phyloP scores from a whole-genome alignment of 2,113 vertebrate genomes.

The Malurus melanocephalus region DNA sequence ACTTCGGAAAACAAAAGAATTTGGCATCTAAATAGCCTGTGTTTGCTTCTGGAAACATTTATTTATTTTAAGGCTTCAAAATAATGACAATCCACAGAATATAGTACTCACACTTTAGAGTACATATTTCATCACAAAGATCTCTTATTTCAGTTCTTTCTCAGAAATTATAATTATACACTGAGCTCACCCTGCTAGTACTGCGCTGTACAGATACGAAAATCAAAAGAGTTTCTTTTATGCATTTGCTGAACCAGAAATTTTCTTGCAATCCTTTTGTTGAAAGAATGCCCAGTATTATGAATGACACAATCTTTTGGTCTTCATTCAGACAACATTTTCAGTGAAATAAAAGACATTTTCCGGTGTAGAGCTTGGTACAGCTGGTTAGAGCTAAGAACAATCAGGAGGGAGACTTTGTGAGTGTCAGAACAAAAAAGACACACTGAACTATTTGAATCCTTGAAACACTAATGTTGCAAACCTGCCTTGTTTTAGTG shows the following conservation, averaged over 20 bases:
- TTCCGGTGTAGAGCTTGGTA: not conserved
- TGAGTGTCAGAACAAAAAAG: not conserved
- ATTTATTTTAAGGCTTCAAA: conserved; percentile 19
- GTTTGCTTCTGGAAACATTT: conserved; percentile 16
- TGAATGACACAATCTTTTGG: not conserved
- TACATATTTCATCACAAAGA: not conserved
- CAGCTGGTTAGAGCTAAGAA: not conserved
- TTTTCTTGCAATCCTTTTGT: conserved; percentile 28
- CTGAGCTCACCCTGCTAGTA: not conserved
- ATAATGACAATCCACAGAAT: not conserved
- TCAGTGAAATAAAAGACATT: not conserved
- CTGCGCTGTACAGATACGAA: not conserved
- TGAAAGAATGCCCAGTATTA: not conserved
- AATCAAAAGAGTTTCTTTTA: not conserved
- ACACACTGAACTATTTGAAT: not conserved
- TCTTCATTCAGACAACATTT: not conserved
- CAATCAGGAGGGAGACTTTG: not conserved
- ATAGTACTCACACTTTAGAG: not conserved
- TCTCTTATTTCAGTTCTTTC: not conserved
- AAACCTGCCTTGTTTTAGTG: not conserved
- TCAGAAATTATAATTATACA: conserved; percentile 4
- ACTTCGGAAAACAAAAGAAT: conserved; percentile 28
- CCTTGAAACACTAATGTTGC: not conserved
- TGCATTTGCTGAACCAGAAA: conserved; percentile 22
- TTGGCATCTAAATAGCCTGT: conserved; percentile 4